These are phyloP conservation scores for Micrasema minimum DNA, from an alignment of 1,140 invertebrate genomes.

Conservation along the genomic window DNA sequence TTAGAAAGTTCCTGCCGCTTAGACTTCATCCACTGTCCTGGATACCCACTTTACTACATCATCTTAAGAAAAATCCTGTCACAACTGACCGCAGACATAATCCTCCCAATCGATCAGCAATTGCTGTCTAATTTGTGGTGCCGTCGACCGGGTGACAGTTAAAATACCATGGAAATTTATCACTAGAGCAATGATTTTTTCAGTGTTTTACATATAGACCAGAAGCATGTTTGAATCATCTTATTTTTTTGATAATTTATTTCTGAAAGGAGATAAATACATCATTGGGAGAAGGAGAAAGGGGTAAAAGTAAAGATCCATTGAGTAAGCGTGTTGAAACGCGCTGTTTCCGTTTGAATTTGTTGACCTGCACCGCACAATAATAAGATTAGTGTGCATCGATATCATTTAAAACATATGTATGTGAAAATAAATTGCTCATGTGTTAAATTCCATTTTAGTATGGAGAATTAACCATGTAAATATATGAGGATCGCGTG, in stretches of 20 bases:
- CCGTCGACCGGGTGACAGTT: constrained; percentile 56
- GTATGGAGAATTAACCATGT: no score
- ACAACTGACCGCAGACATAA: constrained; percentile 53
- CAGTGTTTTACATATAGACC: no score
- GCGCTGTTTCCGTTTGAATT: constrained; percentile 24
- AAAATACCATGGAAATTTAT: constrained; percentile 56
- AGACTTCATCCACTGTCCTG: no score
- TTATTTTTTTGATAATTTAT: no score
- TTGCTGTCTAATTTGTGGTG: constrained; percentile 52
- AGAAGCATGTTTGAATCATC: no score
- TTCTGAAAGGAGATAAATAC: no score
- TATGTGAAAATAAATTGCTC: no score
- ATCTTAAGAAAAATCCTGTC: constrained; percentile 67
- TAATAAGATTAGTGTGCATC: no score
- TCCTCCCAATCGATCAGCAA: constrained; percentile 42
- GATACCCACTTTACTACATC: constrained; percentile 77
- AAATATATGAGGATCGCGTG: no score
- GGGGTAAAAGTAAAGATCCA: constrained; percentile 55
- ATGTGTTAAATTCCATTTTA: no score
- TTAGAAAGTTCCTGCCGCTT: no score
- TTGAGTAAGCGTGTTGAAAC: constrained; percentile 44
- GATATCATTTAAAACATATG: no score
- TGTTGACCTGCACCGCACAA: constrained; percentile 8
- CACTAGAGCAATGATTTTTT: constrained; percentile 65
- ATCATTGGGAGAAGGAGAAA: constrained; percentile 69